Base-by-base conservation (phyloP, 1,140 invertebrate species). In the Maconellicoccus hirsutus region DNA sequence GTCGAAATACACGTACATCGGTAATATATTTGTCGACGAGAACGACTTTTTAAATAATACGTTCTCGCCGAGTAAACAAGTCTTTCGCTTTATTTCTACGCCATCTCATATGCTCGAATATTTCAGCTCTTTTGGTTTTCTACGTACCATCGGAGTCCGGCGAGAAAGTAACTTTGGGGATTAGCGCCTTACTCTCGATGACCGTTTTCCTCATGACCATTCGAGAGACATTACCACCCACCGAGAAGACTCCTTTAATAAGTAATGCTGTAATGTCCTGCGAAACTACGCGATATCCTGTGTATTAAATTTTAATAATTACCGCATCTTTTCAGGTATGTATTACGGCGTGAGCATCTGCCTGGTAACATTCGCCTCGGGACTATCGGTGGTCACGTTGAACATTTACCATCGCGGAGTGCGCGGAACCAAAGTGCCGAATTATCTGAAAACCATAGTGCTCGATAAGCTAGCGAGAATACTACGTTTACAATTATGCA, bases 201-300 rank as follows among this genome's bases (percentile, higher is more conserved):
- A 94, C 93, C 0, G 93, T 96, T 10, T 95, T 95, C 78, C 82
- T 96, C 1, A 95, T 96, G 92, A 90, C 93, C 16, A 94, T 96
- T 21, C 81, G 92, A 70, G 92, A 96, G 78, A 91, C 88, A 61
- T 82, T 95, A 75, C 93, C 93, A n/a, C 92, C 93, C 0, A 94
- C 92, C 0, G 92, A 94, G 75, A 93, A 95, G 79, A 93, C 90
- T 0, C 93, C 93, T 2, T 82, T 96, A 21, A 94, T 96, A 75
- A 93, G 92, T 94, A 83, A 86, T 83, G 75, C 0, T 38, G 10
- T n/a, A n/a, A n/a, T n/a, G n/a, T n/a, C n/a, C n/a, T n/a, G n/a
- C n/a, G n/a, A n/a, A n/a, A n/a, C n/a, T n/a, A n/a, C n/a, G n/a
- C 3, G 3, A 33, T 33, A 33, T 12, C 29, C 29, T 33, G 29